Evolutionary conservation across 2,797 vertebrate genomes (phyloP), one percentile per base, ranked within the genome.

Genomic region (Ctenochaetus hawaiiensis): DNA sequence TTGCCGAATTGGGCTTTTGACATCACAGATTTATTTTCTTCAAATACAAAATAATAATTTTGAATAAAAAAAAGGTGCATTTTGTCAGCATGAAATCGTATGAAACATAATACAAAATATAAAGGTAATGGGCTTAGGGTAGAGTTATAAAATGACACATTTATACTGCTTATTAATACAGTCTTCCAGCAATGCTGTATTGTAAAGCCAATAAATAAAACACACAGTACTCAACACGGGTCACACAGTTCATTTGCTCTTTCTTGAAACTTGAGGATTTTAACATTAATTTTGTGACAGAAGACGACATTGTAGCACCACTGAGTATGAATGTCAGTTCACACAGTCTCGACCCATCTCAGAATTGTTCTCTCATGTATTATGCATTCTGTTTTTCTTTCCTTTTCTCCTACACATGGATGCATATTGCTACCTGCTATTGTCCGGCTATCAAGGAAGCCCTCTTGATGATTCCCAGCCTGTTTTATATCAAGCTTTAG

Each of bases 131-230:
- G 71, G 43, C 63, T 72, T 80, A 62, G 57, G 43, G 43, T 72
- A 73, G 75, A 78, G 75, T 89, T 84, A 91, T 83, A 90, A 82
- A 83, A 59, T 23, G 45, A 87, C 82, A 84, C 67, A 89, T 86
- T 85, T 87, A 82, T 84, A 88, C 72, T 90, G 88, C 89, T 88
- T 86, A 78, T 75, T 57, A 91, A 88, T 91, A 93, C 92, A 94
- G 91, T 89, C 82, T 89, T 90, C 78, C 87, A 87, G 82, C 87
- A 91, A 89, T 8, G 80, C 80, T 92, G 91, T 75, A 93, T 90
- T 75, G 64, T 80, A 87, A 89, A 91, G 92, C 88, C 91, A 95
- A 95, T 95, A 95, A 95, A 95, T 95, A 94, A 94, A 91, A 92
- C 82, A 88, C 90, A 89, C 88, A 93, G 90, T 82, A 91, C 82